These are phyloP conservation scores for Dryobotodes eremita DNA, from an alignment of 2,888 invertebrate genomes.

Conservation along the genomic window DNA sequence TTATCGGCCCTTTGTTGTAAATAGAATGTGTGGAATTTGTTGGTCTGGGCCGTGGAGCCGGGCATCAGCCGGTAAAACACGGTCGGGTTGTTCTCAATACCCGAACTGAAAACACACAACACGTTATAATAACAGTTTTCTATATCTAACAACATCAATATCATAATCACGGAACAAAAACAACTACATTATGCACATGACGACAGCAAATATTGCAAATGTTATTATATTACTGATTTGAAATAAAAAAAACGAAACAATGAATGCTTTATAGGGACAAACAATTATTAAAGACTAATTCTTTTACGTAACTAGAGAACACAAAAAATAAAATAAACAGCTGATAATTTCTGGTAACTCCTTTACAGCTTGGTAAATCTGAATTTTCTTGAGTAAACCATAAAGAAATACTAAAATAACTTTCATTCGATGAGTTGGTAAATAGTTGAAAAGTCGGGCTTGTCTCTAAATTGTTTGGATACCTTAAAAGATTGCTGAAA, in stretches of 20 bases:
- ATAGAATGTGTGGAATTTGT: conserved; percentile 98
- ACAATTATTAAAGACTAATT: conserved; percentile 45
- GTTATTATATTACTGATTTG: conserved; percentile 7
- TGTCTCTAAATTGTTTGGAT: conserved; percentile 30
- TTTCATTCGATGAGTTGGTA: conserved; percentile 35
- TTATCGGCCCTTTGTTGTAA: conserved; percentile 98
- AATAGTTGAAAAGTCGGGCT: conserved; percentile 34
- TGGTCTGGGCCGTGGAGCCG: conserved; percentile 98
- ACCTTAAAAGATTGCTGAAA: conserved; percentile 23
- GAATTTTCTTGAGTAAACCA: conserved; percentile 22
- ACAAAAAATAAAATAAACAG: conserved; percentile 36
- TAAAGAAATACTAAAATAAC: conserved; percentile 25
- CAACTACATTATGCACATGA: conserved; percentile 77
- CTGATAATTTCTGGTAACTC: conserved; percentile 39
- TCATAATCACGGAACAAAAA: conserved; percentile 54
- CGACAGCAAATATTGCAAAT: conserved; percentile 73
- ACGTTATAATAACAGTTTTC: conserved; percentile 71
- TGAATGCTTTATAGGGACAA: conserved; percentile 51
- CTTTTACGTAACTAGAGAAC: conserved; percentile 40
- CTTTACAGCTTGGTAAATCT: conserved; percentile 59
- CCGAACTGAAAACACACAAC: conserved; percentile 93
- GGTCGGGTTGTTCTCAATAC: conserved; percentile 98
- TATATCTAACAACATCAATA: conserved; percentile 49
- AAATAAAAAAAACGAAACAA: conserved; percentile 40
- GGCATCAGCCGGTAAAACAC: conserved; percentile 99